Percentiles rank a stretch among this genome's conserved stretches.
phyloP scores from a whole-genome alignment of 2,797 vertebrate genomes.

The Bryconaethiops microstoma region DNA sequence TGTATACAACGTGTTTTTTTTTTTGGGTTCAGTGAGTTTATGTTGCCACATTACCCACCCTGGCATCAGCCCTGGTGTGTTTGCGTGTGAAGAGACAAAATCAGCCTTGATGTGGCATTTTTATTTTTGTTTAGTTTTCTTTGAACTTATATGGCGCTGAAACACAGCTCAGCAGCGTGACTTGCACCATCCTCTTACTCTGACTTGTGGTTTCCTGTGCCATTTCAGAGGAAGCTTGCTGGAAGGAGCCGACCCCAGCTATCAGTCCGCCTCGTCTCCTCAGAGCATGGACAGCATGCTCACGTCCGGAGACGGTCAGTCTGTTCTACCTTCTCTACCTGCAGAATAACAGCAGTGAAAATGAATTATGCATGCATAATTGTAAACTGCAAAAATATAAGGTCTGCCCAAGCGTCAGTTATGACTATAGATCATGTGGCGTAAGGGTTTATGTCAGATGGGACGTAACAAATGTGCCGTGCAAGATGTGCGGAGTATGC shows the following conservation, averaged over 20 bases:
- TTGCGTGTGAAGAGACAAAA: too few relatives aligned
- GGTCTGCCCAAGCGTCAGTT: too few relatives aligned
- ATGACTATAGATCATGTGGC: neutral
- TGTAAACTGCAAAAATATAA: neutral
- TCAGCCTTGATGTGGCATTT: neutral
- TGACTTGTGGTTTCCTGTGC: neutral
- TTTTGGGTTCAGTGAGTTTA: too few relatives aligned
- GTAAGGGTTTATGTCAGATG: neutral
- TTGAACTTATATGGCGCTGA: neutral
- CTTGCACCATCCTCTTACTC: neutral
- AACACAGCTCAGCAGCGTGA: neutral
- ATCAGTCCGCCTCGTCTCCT: constrained; percentile 87
- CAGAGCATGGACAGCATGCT: constrained; percentile 95
- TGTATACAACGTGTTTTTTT: too few relatives aligned
- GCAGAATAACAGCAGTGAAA: neutral
- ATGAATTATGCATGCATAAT: neutral
- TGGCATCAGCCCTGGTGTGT: too few relatives aligned
- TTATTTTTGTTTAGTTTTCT: neutral
- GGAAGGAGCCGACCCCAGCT: constrained; percentile 84
- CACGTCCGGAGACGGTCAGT: constrained; percentile 83
- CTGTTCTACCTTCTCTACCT: neutral
- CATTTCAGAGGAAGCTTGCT: constrained; percentile 84
- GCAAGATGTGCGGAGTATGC: neutral
- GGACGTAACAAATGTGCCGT: neutral
- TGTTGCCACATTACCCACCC: too few relatives aligned